Evolutionary conservation across 2,888 invertebrate species (phyloP), one percentile per base, ranked within the genome.

Genomic region (Gortyna flavago): DNA sequence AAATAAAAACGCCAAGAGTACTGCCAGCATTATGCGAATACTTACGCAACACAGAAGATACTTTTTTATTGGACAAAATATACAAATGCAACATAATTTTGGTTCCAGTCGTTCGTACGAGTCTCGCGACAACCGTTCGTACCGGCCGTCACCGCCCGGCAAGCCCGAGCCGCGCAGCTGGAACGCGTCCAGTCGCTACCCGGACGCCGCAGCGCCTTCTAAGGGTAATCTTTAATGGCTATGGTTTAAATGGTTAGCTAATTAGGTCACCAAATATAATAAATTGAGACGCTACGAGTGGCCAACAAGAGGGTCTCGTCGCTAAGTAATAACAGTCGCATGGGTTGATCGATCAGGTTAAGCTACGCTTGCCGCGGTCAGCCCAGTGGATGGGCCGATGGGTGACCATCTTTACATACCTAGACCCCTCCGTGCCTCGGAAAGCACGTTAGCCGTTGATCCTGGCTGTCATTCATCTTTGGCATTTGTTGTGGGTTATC

Each of bases 91-190:
- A 32, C 32, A 18, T 48, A 41, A 32, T 72, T n/a, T 21, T 38
- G 18, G 29, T 71, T 64, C 0, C 88, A 96, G 96, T 61, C 95
- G 96, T 5, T 92, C 95, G 62, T 95, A 95, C 85, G 95, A 96
- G 75, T 89, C 95, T 0, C 95, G 96, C 51, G 96, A 96, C 76
- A 89, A 81, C 32, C 92, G 95, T 35, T 91, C 95, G 74, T 96
- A 96, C 90, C 93, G 96, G 3, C 92, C 95, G 3, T 95, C 96
- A 38, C 96, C 96, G 78, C 94, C 96, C 38, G 91, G 91, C 85
- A 96, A 96, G 87, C 95, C 96, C 0, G 96, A 96, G 85, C 93
- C 95, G 29, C 94, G 96, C 83, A 92, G 86, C 85, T 96, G 96
- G 96, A 93, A 89, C 84, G 85, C 95, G 13, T 93, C 95, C 21